Conservation (phyloP, 1,140 invertebrate species). For the Cherax quadricarinatus region DNA sequence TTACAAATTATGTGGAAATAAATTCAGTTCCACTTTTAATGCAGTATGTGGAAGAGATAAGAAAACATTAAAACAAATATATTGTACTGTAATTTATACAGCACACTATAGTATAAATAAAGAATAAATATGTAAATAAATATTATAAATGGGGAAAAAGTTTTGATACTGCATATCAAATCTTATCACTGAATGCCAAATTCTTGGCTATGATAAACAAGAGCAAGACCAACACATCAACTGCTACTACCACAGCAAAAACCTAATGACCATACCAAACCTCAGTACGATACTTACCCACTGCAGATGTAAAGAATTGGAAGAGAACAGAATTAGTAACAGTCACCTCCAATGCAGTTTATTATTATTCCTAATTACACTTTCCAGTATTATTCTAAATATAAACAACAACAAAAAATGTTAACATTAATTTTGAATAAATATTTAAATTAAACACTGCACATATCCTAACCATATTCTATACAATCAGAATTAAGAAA, state of each 20-base stretch:
- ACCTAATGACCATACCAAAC: neutral
- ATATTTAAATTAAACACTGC: neutral
- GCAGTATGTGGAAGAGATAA: too few relatives aligned
- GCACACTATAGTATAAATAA: too few relatives aligned
- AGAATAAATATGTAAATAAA: too few relatives aligned
- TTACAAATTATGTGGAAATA: too few relatives aligned
- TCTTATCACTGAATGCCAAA: neutral
- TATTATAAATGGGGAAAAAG: too few relatives aligned
- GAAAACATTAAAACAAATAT: too few relatives aligned
- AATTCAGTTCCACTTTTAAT: too few relatives aligned
- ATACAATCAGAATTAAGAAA: too few relatives aligned
- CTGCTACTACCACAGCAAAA: neutral
- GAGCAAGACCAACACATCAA: neutral
- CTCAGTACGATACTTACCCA: conserved; percentile 45
- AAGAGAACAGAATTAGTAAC: conserved; percentile 37
- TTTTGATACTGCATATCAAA: too few relatives aligned
- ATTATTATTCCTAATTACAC: neutral
- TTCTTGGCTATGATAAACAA: neutral
- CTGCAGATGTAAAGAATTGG: conserved; percentile 44
- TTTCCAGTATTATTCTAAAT: neutral
- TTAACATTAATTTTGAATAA: neutral
- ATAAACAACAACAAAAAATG: too few relatives aligned
- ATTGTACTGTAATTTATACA: too few relatives aligned
- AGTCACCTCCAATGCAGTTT: neutral
- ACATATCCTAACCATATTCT: too few relatives aligned